phyloP scores from a whole-genome alignment of 2,888 invertebrate species.

The Drosophila emarginata region DNA sequence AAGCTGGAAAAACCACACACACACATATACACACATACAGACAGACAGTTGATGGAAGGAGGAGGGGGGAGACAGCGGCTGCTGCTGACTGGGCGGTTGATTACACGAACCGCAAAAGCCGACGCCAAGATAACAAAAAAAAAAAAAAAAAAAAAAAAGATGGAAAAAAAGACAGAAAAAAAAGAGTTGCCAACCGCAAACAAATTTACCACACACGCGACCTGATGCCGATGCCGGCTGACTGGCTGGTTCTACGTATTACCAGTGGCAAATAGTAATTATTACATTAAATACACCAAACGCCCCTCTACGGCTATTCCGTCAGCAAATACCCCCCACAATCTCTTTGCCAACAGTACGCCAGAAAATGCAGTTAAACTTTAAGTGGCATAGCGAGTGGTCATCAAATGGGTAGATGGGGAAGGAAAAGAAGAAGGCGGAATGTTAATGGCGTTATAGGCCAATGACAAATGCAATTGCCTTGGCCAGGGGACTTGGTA shows the following conservation, averaged over 20 bases:
- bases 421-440: constrained; percentile 13
- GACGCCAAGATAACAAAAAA: constrained; percentile 76
- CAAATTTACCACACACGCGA: constrained; percentile 67
- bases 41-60: neutral
- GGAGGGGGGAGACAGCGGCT: constrained; percentile 1
- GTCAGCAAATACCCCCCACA: neutral
- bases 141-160: constrained; percentile 53
- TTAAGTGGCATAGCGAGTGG: constrained; percentile 58
- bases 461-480: constrained; percentile 77
- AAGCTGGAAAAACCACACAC: constrained; percentile 68
- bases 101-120: constrained; percentile 75
- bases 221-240: constrained; percentile 14
- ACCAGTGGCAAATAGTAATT: constrained; percentile 81
- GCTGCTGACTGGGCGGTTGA: constrained; percentile 67
- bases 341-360: neutral
- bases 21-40: constrained; percentile 40
- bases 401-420: neutral
- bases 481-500: constrained; percentile 20
- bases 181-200: constrained; percentile 48
- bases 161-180: constrained; percentile 22
- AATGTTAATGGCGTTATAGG: constrained; percentile 77
- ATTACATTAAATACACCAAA: constrained; percentile 80
- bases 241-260: constrained; percentile 66
- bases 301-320: constrained; percentile 1
- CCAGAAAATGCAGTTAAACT: constrained; percentile 61